Conservation (phyloP, 1,140 invertebrate species). For the Nymphalis io region DNA sequence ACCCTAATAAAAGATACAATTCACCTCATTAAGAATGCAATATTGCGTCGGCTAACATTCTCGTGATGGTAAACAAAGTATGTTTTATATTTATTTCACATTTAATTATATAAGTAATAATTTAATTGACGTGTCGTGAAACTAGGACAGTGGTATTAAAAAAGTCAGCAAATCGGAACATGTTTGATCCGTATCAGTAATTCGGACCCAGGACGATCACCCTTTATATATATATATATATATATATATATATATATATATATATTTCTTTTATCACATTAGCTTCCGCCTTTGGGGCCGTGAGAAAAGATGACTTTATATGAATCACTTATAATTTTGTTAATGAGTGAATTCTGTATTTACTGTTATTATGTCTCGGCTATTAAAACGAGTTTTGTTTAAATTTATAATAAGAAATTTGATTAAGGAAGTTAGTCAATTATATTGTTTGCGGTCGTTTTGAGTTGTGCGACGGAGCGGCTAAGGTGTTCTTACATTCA, state of each 20-base stretch:
- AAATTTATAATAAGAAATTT: not conserved
- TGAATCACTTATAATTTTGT: constrained; percentile 3
- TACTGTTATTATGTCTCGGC: constrained; percentile 7
- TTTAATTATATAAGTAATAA: not conserved
- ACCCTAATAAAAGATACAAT: no score
- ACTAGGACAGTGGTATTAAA: not conserved
- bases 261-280: constrained; percentile 28
- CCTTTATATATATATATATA: constrained; percentile 17
- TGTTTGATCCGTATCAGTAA: constrained; percentile 32
- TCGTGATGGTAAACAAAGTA: not conserved
- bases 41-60: no score
- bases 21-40: no score
- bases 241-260: constrained; percentile 16
- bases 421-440: no score
- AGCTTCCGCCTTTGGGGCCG: constrained; percentile 24
- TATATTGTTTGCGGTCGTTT: no score
- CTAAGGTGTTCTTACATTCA: no score
- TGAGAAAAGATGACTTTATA: constrained; percentile 31
- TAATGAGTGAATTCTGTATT: constrained; percentile 16
- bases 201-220: constrained; percentile 36
- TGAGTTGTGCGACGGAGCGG: no score
- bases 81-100: not conserved
- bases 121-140: not conserved
- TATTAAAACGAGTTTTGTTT: not conserved
- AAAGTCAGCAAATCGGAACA: constrained; percentile 9